Conservation (phyloP, 2,888 invertebrate species). For the Hedya salicella region DNA sequence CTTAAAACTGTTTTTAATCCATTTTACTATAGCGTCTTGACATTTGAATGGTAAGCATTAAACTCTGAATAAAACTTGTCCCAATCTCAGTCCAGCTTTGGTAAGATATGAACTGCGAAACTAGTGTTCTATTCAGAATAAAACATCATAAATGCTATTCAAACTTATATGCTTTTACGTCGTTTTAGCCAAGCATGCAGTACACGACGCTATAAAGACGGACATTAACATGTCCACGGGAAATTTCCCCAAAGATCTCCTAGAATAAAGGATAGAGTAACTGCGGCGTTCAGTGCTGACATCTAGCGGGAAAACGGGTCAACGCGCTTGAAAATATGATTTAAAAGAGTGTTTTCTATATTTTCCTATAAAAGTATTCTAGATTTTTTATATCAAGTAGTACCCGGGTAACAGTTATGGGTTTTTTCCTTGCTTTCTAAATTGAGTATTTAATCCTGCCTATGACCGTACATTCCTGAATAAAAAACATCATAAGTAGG, state of each 20-base stretch:
- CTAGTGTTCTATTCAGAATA: too few relatives aligned
- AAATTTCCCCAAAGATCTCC: slow-evolving; percentile 20
- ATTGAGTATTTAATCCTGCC: too few relatives aligned
- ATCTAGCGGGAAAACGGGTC: slow-evolving; percentile 6
- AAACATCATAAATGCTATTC: too few relatives aligned
- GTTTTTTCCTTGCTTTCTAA: too few relatives aligned
- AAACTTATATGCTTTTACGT: neutral
- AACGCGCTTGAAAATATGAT: neutral
- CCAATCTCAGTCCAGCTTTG: too few relatives aligned
- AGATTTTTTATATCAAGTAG: too few relatives aligned
- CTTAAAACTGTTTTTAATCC: neutral
- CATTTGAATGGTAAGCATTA: neutral
- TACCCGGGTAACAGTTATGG: too few relatives aligned
- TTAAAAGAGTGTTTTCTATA: too few relatives aligned
- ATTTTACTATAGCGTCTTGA: neutral
- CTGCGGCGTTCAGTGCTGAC: neutral
- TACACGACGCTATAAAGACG: slow-evolving; percentile 8
- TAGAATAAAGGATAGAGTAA: neutral
- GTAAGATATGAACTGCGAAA: too few relatives aligned
- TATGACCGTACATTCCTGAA: too few relatives aligned
- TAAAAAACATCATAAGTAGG: too few relatives aligned
- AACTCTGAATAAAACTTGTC: neutral
- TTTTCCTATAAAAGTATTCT: too few relatives aligned
- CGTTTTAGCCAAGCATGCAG: neutral
- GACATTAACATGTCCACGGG: slow-evolving; percentile 12